A percentile compares a stretch with the other conserved stretches of the same genome.
These are phyloP conservation scores for Alethe castanea DNA, from an alignment of 2,113 vertebrate species.

Conservation along the genomic window DNA sequence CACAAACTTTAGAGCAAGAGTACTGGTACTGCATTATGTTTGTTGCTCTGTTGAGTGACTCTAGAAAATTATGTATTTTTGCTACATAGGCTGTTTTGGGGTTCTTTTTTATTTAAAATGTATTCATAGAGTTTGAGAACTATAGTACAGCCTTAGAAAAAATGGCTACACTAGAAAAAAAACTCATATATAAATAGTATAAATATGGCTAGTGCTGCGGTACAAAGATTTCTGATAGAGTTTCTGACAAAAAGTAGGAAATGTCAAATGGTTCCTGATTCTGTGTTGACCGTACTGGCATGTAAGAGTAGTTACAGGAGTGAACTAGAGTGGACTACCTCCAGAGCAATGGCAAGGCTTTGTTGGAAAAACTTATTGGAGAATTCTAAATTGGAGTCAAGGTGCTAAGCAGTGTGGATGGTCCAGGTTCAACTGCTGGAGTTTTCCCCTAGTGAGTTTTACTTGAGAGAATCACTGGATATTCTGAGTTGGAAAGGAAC, in stretches of 20 bases:
- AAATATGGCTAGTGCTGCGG: neutral
- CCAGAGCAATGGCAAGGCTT: accelerated
- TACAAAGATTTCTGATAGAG: neutral
- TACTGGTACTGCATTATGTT: neutral
- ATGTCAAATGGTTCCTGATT: neutral
- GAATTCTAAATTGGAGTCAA: neutral
- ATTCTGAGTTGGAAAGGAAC: neutral
- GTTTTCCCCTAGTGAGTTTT: neutral
- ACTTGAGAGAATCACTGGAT: neutral
- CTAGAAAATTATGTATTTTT: neutral
- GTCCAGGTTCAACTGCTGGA: neutral
- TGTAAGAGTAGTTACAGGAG: neutral
- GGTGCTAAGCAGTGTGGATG: neutral
- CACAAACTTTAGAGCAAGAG: neutral
- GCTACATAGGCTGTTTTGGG: neutral
- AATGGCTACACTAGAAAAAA: neutral
- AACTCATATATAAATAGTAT: neutral
- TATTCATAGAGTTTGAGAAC: neutral
- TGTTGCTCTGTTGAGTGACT: neutral
- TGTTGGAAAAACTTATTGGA: neutral
- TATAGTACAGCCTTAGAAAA: neutral
- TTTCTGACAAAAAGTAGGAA: neutral
- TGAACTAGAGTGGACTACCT: neutral
- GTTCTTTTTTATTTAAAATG: neutral
- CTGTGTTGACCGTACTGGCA: neutral